Base-by-base conservation (phyloP, 2,888 invertebrate genomes). In the Caenorhabditis doughertyi region DNA sequence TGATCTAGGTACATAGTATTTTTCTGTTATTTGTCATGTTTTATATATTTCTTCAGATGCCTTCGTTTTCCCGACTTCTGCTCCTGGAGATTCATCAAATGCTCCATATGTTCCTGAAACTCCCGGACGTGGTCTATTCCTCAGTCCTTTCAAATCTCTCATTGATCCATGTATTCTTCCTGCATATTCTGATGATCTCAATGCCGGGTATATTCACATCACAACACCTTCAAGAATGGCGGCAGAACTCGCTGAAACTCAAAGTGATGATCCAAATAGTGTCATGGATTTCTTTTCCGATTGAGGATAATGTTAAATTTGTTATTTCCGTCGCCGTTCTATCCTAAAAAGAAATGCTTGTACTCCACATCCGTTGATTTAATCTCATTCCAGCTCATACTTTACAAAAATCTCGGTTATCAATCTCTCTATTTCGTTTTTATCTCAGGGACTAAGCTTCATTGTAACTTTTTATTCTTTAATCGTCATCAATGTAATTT, bases 161-260 rank as follows among this genome's bases (percentile, higher is more conserved):
- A 76, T 67, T 21, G 76, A 68, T 9, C 68, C 67, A 23, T 76
- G 76, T 44, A 60, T 76, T n/a, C 39, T 76, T 1, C 74, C 74
- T 2, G 4, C 65, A 16, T 42, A 25, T 29, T 67, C 67, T 11
- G 55, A 55, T 68, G 68, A 68, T 42, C 25, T 68, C 0, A 58
- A 16, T 3, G 23, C 39, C 13, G 39, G 39, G 3, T 58, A 18
- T n/a, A 65, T 65, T 21, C 51, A 65, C 8, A 51, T 65, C 7
- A 51, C 51, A 8, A 32, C 51, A 16, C 51, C 65, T 7, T 8
- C 32, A 11, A 49, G 35, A 23, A 16, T 7, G 18, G 23, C 25
- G 9, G 58, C 42, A 5, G 62, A 42, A 27, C 4, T 8, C 16
- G 27, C 29, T 3, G 27, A 16, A 0, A n/a, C 0, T 5, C 27